Evolutionary conservation across 2,797 vertebrate genomes (phyloP).

Genomic region (Parambassis ranga): DNA sequence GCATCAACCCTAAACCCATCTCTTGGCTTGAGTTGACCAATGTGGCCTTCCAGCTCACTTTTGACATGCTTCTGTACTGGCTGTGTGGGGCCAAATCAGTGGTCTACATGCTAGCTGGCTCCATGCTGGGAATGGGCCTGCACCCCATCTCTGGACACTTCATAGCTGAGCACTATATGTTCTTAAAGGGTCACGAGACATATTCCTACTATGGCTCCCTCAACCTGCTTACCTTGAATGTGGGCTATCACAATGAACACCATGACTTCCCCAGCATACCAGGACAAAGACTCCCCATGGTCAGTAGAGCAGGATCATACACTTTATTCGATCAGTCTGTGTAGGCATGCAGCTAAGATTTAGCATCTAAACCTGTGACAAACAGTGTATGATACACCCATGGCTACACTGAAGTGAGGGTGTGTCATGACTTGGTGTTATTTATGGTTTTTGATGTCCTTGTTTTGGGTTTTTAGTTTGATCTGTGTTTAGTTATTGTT

Average conservation of each 20-base stretch:
- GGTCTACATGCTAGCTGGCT: slow-evolving; percentile 93
- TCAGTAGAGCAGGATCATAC: too few species aligned
- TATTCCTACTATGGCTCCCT: slow-evolving; percentile 97
- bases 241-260: slow-evolving; percentile 98
- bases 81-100: slow-evolving; percentile 87
- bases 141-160: slow-evolving; percentile 98
- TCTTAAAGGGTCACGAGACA: slow-evolving; percentile 96
- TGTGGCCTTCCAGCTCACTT: slow-evolving; percentile 82
- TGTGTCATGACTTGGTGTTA: too few species aligned
- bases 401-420: too few species aligned
- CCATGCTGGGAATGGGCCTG: slow-evolving; percentile 92
- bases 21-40: slow-evolving; percentile 89
- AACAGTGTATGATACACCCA: too few species aligned
- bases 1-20: slow-evolving; percentile 95
- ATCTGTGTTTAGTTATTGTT: too few species aligned
- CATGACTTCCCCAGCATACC: slow-evolving; percentile 98
- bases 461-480: too few species aligned
- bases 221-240: slow-evolving; percentile 96
- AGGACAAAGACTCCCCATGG: slow-evolving; percentile 90
- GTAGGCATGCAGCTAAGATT: too few species aligned
- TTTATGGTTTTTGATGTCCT: too few species aligned
- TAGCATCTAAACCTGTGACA: too few species aligned
- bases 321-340: too few species aligned
- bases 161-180: slow-evolving; percentile 99
- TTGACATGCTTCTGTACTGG: slow-evolving; percentile 84